These are phyloP conservation scores for Umimayanthus chanpuru DNA, from an alignment of 92 coral and sea anemone genomes.

Conservation along the genomic window DNA sequence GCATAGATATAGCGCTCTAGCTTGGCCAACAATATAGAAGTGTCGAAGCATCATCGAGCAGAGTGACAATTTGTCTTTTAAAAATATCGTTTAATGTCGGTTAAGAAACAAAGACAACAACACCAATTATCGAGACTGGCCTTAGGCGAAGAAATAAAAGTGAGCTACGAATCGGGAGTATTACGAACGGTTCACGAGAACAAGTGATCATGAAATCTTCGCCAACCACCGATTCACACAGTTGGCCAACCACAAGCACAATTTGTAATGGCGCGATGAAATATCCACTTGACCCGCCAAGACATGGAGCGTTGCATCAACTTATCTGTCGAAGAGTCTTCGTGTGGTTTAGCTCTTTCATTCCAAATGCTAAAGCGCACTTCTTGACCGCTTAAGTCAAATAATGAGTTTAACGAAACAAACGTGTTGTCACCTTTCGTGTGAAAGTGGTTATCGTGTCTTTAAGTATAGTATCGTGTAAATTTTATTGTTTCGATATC, in stretches of 20 bases:
- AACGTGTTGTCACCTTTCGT: constrained; percentile 49
- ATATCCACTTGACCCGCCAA: constrained; percentile 42
- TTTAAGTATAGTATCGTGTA: constrained; percentile 41
- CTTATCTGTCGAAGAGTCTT: neutral
- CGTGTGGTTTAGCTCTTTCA: constrained; percentile 44
- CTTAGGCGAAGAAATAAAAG: constrained; percentile 46
- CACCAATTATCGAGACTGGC: constrained; percentile 47
- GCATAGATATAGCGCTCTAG: neutral
- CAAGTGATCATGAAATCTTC: constrained; percentile 43
- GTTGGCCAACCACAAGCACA: constrained; percentile 32
- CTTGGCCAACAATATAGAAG: constrained; percentile 2
- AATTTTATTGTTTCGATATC: constrained; percentile 48
- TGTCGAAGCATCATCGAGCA: constrained; percentile 15
- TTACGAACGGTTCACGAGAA: constrained; percentile 35
- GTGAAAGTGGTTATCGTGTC: constrained; percentile 37
- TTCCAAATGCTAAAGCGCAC: constrained; percentile 19
- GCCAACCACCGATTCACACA: constrained; percentile 17
- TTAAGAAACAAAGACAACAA: constrained; percentile 52
- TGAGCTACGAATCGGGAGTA: constrained; percentile 28
- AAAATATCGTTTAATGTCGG: constrained; percentile 80
- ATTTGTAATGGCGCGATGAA: constrained; percentile 36
- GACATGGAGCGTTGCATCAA: constrained; percentile 9
- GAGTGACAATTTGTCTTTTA: constrained; percentile 62
- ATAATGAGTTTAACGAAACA: constrained; percentile 47
- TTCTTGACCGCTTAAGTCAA: constrained; percentile 40